Evolutionary conservation across 2,888 invertebrate genomes (phyloP).

Genomic region (Torymus texanus): DNA sequence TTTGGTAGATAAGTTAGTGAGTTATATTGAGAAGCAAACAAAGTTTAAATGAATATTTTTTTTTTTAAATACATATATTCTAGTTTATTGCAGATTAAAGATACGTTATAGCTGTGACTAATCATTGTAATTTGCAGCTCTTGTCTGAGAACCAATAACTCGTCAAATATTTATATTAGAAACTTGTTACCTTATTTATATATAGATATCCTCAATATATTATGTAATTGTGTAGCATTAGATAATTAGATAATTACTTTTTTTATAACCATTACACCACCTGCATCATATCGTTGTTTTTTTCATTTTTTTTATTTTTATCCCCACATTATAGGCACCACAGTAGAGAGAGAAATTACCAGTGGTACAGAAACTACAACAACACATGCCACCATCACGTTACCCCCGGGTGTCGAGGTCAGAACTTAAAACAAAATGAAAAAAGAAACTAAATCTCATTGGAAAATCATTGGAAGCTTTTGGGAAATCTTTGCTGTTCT

Average conservation of each 20-base stretch:
- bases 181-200: constrained; percentile 26
- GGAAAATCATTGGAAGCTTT: constrained; percentile 32
- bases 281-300: constrained; percentile 40
- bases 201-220: constrained; percentile 14
- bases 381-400: constrained; percentile 73
- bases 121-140: constrained; percentile 31
- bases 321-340: constrained; percentile 68
- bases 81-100: not conserved
- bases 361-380: constrained; percentile 74
- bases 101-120: not conserved
- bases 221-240: not conserved
- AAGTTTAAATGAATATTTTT: not conserved
- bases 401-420: constrained; percentile 74
- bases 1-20: no score
- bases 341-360: constrained; percentile 73
- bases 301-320: constrained; percentile 48
- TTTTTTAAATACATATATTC: not conserved
- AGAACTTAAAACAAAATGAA: constrained; percentile 58
- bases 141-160: constrained; percentile 44
- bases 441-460: constrained; percentile 5
- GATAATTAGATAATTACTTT: constrained; percentile 27
- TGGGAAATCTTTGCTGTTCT: constrained; percentile 20
- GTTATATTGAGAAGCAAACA: no score
- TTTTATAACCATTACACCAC: constrained; percentile 31
- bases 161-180: constrained; percentile 38